These are phyloP conservation scores for Pocillopora damicornis DNA, from an alignment of 64 coral and sea anemone genomes.

Conservation along the genomic window DNA sequence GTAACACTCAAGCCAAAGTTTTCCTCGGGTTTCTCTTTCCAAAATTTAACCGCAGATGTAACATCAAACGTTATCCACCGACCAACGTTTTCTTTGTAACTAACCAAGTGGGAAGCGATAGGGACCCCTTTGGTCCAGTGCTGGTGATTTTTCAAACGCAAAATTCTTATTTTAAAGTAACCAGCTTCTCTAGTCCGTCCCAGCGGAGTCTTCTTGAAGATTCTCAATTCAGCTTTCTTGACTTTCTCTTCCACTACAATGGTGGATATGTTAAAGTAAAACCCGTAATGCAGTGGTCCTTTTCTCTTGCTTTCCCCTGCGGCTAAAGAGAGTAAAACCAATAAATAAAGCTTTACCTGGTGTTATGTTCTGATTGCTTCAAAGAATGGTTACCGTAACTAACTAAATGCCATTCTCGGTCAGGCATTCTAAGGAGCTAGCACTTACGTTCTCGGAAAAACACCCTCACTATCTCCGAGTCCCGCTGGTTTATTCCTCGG, in stretches of 20 bases:
- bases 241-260: not conserved
- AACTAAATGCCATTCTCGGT: not conserved
- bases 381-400: not conserved
- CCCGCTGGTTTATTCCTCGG: not conserved
- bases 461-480: conserved; percentile 27
- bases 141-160: not conserved
- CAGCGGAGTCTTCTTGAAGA: conserved; percentile 17
- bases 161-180: conserved; percentile 1
- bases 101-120: conserved; percentile 22
- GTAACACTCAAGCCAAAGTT: conserved; percentile 7
- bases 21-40: conserved; percentile 11
- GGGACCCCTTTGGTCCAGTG: not conserved
- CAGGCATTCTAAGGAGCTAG: not conserved
- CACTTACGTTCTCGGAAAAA: conserved; percentile 40
- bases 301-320: not conserved
- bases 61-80: conserved; percentile 32
- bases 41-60: conserved; percentile 22
- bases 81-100: conserved; percentile 14
- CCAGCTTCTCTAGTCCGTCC: conserved; percentile 10
- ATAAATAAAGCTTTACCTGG: not conserved
- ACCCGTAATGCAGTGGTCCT: conserved; percentile 1
- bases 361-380: not conserved
- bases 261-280: conserved; percentile 22
- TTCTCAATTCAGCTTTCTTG: conserved; percentile 33
- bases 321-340: not conserved